Evolutionary conservation across 2,113 vertebrate species (phyloP), one percentile per base, ranked within the genome.

Genomic region (Sebastes fasciatus): DNA sequence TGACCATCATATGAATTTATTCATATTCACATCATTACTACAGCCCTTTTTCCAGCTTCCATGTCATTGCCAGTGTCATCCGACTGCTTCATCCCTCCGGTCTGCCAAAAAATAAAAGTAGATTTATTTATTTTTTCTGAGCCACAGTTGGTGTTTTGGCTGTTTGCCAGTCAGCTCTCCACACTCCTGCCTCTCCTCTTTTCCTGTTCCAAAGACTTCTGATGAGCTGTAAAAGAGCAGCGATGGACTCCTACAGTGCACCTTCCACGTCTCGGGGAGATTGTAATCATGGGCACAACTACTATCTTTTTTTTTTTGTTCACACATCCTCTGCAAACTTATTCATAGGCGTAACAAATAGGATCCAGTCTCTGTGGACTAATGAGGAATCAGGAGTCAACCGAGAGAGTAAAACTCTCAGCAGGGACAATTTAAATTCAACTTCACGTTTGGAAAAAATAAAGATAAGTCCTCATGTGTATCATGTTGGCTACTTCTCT

Each of bases 101-200:
- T 77, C 70, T 86, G 90, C 80, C 82, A 86, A 74, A 86, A 34
- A 73, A 80, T 62, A 74, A 71, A 54, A 73, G 72, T 34, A 13
- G n/a, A 23, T 45, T 80, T 60, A 13, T 42, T 74, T 69, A 23
- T 26, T 26, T 11, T 13, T 26, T 4, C 61, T 6, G 2, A 67
- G 60, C 79, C 74, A 58, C 80, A 84, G 79, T 79, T 52, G 5
- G 68, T 48, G 75, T 81, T 80, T 82, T 85, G 84, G 87, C 84
- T 62, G 26, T 74, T 88, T 73, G 74, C 90, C 92, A 91, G 80
- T 63, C 76, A 72, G 54, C 79, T 45, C 83, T 87, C 69, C 57
- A 77, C 80, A 72, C 70, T 45, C 4, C 70, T 74, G 48, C 69
- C 69, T 74, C 68, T 65, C 52, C 65, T 74, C 26, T 79, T 68